Evolutionary conservation across 2,113 vertebrate species (phyloP).

Genomic region (Pelodiscus sinensis): DNA sequence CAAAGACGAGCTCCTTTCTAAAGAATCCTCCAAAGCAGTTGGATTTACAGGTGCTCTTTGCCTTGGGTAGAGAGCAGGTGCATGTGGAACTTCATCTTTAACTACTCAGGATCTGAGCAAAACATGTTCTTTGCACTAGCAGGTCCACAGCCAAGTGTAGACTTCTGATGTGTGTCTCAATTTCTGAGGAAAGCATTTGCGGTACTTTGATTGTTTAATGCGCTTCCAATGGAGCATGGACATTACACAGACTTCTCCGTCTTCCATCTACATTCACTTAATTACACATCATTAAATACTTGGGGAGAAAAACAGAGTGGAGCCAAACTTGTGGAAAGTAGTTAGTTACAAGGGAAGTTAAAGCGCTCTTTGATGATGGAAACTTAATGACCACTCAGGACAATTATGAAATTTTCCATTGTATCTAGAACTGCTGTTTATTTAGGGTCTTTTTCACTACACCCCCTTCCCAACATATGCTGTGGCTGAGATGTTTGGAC

Average conservation of each 20-base stretch:
- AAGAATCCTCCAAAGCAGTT: rapidly evolving
- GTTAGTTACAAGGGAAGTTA: background rate
- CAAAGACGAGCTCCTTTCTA: background rate
- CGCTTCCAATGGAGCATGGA: background rate
- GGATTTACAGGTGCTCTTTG: rapidly evolving
- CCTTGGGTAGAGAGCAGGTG: rapidly evolving
- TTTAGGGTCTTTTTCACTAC: background rate
- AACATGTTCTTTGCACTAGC: background rate
- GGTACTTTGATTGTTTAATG: background rate
- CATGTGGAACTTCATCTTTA: background rate
- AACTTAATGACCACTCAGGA: background rate
- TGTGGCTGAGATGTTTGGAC: rapidly evolving
- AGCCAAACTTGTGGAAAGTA: background rate
- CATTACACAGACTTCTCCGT: background rate
- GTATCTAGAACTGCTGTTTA: background rate
- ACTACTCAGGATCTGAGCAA: background rate
- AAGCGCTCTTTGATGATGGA: background rate
- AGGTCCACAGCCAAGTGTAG: background rate
- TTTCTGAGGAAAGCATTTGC: background rate
- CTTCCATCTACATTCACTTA: background rate
- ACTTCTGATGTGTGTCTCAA: background rate
- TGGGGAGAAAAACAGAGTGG: background rate
- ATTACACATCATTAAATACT: background rate
- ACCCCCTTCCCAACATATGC: background rate
- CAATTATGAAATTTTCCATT: background rate